Evolutionary conservation across 2,113 vertebrate genomes (phyloP), one percentile per base, ranked within the genome.

Genomic region (Sitta europaea): DNA sequence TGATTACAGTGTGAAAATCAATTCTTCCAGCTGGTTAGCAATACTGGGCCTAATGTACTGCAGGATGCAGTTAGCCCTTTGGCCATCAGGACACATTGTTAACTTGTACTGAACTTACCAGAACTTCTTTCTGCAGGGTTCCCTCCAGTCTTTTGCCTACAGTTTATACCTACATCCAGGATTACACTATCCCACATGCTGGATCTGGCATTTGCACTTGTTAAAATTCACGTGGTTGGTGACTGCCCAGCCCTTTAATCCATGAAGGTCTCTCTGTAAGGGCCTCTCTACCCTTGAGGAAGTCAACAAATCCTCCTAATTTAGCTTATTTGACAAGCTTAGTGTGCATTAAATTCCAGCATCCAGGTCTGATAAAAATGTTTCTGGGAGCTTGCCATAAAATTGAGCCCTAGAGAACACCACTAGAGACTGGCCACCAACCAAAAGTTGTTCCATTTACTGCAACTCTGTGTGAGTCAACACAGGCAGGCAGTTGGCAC

Each of bases 51-150:
- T 48, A 48, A 27, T 12, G 17, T 14, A 18, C 17, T 14, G 24
- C 17, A 42, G 35, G 17, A 31, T 7, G 12, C 13, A 22, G 11
- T 3, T 35, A 25, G 5, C 9, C 21, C 40, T 48, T 55, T 31
- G 31, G 14, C 35, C 25, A 54, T 12, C 57, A 63, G 50, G 21
- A 4, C 25, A 48, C 50, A 31, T 7, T 11, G 5, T 18, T 63
- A 42, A 22, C 29, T 79, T 0, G 0, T 31, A 14, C 16, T 35
- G 35, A 79, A 6, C 17, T 63, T 55, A 6, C 9, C 48, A 42
- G 54, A 79, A 3, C 5, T 10, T n/a, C 14, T 47, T 73, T 65
- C 78, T 83, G 27, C 22, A 47, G 25, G 7, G 8, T 13, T 68
- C 16, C 23, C 8, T 63, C 38, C n/a, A n/a, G 11, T 17, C 19